Percentiles rank a stretch among this genome's conserved stretches.
These are phyloP conservation scores for Nyctibius grandis DNA, from an alignment of 2,797 vertebrate genomes.

Conservation along the genomic window DNA sequence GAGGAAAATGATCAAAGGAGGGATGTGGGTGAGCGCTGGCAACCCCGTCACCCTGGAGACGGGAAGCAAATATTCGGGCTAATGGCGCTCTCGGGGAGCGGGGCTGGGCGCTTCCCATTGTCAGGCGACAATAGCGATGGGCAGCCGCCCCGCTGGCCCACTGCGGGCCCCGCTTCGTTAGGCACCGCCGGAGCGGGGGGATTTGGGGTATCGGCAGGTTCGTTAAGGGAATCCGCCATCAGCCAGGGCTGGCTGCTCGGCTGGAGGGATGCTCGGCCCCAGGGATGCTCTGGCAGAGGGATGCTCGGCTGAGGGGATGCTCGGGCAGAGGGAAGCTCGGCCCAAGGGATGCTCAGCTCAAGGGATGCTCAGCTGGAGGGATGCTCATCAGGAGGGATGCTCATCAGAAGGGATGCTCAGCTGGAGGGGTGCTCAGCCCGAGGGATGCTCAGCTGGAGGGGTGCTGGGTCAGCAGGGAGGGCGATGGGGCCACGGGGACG, in stretches of 20 bases:
- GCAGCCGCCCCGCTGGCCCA: not conserved
- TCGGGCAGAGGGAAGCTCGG: fast-evolving
- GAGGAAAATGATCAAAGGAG: conserved; percentile 47
- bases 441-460: not conserved
- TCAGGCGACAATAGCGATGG: not conserved
- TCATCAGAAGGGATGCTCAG: fast-evolving
- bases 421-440: no score
- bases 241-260: fast-evolving
- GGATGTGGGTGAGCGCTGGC: conserved; percentile 49
- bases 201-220: not conserved
- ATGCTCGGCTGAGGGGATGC: not conserved
- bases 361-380: not conserved
- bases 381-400: fast-evolving
- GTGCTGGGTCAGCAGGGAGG: not conserved
- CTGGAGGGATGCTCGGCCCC: not conserved
- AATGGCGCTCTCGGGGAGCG: not conserved
- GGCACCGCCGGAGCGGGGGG: fast-evolving
- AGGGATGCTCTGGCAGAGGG: not conserved
- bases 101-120: not conserved
- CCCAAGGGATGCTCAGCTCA: not conserved
- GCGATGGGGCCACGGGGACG: fast-evolving
- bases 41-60: conserved; percentile 54
- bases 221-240: not conserved
- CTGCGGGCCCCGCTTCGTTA: not conserved
- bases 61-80: conserved; percentile 59